These are phyloP conservation scores for Phrynocephalus forsythii DNA, from an alignment of 2,797 vertebrate species.

Conservation along the genomic window DNA sequence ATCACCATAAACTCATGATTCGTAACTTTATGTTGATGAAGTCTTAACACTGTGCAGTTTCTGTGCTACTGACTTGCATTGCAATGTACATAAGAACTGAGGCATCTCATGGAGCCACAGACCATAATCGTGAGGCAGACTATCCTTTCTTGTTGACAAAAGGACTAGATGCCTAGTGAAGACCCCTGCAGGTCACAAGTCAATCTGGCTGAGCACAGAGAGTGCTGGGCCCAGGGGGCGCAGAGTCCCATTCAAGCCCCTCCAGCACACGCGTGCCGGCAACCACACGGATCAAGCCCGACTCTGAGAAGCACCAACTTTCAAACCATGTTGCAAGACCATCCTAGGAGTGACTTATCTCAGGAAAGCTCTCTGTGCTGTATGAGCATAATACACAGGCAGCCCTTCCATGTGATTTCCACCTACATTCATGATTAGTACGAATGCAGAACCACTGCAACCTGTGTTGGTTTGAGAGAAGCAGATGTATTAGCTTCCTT, in stretches of 20 bases:
- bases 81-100: not conserved
- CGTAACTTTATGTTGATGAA: not conserved
- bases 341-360: too few relatives aligned
- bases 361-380: not conserved
- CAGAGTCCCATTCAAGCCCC: not conserved
- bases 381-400: not conserved
- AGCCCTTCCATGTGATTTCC: not conserved
- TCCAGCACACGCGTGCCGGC: not conserved
- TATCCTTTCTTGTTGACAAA: not conserved
- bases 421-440: not conserved
- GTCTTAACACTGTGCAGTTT: not conserved
- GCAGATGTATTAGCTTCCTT: too few relatives aligned
- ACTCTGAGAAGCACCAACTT: not conserved
- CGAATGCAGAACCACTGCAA: not conserved
- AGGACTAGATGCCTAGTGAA: not conserved
- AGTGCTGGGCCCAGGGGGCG: not conserved
- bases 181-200: not conserved
- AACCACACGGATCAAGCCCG: not conserved
- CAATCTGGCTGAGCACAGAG: not conserved
- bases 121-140: too few relatives aligned
- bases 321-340: not conserved
- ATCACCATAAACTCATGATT: not conserved
- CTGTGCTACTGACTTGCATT: not conserved
- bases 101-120: not conserved
- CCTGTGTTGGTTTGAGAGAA: too few relatives aligned